Percentiles rank a stretch among this genome's conserved stretches.
These are phyloP conservation scores for Melanaphis sacchari DNA, from an alignment of 1,140 invertebrate species.

Conservation along the genomic window DNA sequence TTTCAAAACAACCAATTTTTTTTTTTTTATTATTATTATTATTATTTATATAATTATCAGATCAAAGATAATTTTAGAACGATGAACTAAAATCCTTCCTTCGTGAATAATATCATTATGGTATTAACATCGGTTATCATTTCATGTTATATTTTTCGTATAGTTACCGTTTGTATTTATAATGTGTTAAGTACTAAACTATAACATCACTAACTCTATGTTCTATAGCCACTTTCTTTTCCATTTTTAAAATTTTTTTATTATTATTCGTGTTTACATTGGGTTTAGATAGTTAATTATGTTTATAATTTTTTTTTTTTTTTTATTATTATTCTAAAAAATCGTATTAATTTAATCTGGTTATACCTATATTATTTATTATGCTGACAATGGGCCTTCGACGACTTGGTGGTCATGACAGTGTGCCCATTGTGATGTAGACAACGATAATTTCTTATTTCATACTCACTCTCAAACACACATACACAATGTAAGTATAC, in stretches of 20 bases:
- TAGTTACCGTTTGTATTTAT: background rate
- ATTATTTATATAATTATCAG: too few species aligned
- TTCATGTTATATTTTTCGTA: background rate
- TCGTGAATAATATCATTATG: background rate
- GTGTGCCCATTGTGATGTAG: background rate
- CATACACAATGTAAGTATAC: background rate
- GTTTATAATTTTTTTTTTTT: background rate
- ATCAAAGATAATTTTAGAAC: too few species aligned
- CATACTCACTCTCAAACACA: background rate
- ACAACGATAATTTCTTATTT: slow-evolving; percentile 33
- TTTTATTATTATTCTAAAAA: too few species aligned
- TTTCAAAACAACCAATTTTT: too few species aligned
- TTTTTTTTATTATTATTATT: too few species aligned
- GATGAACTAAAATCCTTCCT: background rate
- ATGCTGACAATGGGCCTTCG: background rate
- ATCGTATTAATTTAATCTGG: slow-evolving; percentile 37
- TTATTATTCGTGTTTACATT: background rate
- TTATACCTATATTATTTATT: slow-evolving; percentile 31
- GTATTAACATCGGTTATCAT: background rate
- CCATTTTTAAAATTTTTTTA: background rate
- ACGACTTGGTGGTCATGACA: slow-evolving; percentile 18
- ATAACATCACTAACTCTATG: background rate
- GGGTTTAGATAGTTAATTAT: background rate
- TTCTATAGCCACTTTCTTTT: background rate
- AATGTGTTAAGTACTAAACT: background rate